Evolutionary conservation across 2,888 invertebrate genomes (phyloP).

Genomic region (Stenotaenia linearis): DNA sequence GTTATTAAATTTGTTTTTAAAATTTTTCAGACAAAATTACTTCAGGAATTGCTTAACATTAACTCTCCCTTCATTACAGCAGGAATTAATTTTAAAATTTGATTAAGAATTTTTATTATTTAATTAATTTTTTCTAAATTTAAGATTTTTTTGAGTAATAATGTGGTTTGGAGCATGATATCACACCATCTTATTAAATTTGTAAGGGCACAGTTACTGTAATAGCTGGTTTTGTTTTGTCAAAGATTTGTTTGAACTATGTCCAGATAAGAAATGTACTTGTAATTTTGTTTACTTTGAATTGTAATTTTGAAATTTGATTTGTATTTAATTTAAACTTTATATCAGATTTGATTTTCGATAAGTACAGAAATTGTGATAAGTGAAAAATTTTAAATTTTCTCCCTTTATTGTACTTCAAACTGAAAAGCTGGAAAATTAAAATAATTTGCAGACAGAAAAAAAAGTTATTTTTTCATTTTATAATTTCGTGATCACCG

Average conservation of each 20-base stretch:
- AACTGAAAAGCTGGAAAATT: background rate
- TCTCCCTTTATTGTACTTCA: background rate
- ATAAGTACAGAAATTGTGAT: background rate
- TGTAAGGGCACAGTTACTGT: background rate
- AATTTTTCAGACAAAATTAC: background rate
- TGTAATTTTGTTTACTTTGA: background rate
- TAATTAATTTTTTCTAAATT: background rate
- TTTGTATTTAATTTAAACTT: background rate
- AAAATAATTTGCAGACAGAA: background rate
- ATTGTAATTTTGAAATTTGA: background rate
- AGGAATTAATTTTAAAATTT: background rate
- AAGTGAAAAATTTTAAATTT: background rate
- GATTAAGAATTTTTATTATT: background rate
- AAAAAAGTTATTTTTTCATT: background rate
- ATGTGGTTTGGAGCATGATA: background rate
- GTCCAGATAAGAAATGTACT: background rate
- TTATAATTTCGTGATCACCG: background rate
- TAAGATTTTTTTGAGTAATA: background rate
- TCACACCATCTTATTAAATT: background rate
- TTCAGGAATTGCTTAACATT: background rate
- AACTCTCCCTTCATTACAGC: background rate
- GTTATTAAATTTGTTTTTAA: background rate
- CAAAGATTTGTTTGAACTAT: background rate
- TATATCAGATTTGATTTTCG: background rate
- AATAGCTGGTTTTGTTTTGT: too few species aligned